These are phyloP conservation scores for Ormyrus nitidulus DNA, from an alignment of 2,888 invertebrate species.

Conservation along the genomic window DNA sequence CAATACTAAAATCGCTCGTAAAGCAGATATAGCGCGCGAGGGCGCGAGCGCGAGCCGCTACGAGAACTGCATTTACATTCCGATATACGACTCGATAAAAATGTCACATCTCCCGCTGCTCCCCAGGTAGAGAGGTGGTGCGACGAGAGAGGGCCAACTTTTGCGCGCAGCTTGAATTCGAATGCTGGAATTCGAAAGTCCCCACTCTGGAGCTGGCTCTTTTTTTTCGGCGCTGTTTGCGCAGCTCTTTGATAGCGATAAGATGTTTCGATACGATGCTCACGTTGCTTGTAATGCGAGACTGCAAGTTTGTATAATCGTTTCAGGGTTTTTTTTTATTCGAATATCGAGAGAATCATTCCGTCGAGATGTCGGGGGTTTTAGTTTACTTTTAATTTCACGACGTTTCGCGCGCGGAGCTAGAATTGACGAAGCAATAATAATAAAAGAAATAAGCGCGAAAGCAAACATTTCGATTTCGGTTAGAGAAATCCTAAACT, in stretches of 20 bases:
- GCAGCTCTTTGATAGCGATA: background rate
- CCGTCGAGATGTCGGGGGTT: too few species aligned
- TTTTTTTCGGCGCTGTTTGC: background rate
- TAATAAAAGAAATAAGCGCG: background rate
- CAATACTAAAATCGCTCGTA: constrained; percentile 72
- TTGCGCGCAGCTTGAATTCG: constrained; percentile 24
- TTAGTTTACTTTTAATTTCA: background rate
- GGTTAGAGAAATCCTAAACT: constrained; percentile 30
- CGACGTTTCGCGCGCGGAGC: too few species aligned
- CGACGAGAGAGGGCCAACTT: background rate
- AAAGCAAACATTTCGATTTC: constrained; percentile 33
- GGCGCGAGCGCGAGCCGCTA: constrained; percentile 57
- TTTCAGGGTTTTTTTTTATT: too few species aligned
- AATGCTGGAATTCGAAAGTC: constrained; percentile 10
- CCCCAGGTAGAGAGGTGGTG: background rate
- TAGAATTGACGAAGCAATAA: background rate
- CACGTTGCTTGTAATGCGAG: too few species aligned
- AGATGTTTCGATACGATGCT: too few species aligned
- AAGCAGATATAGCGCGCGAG: constrained; percentile 66
- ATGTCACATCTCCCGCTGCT: constrained; percentile 65
- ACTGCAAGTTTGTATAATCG: too few species aligned
- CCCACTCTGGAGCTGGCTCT: background rate
- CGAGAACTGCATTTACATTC: constrained; percentile 72
- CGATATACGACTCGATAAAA: constrained; percentile 72
- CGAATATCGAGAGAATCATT: too few species aligned